Evolutionary conservation across 1,140 invertebrate species (phyloP).

Genomic region (Trichonephila inaurata): DNA sequence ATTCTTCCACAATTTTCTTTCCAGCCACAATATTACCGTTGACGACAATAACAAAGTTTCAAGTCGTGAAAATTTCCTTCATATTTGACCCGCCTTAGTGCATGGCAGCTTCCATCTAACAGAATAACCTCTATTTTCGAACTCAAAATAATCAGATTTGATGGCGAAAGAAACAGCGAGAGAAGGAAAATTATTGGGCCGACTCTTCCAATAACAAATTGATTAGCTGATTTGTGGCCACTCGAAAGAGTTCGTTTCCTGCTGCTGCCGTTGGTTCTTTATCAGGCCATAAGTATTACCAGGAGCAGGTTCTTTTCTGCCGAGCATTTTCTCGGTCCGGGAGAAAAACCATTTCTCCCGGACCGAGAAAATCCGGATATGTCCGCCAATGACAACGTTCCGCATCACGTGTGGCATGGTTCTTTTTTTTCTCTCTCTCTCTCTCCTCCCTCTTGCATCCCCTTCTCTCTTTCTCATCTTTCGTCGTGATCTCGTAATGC

Average conservation of each 20-base stretch:
- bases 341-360: not conserved
- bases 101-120: not conserved
- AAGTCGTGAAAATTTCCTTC: not conserved
- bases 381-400: constrained; percentile 32
- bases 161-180: not conserved
- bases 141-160: constrained; percentile 30
- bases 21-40: not conserved
- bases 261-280: not conserved
- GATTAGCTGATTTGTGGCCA: constrained; percentile 38
- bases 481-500: constrained; percentile 62
- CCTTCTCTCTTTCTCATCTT: constrained; percentile 50
- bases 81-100: not conserved
- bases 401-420: not conserved
- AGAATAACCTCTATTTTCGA: constrained; percentile 3
- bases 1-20: not conserved
- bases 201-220: constrained; percentile 1
- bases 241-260: constrained; percentile 33
- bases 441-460: not conserved
- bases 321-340: not conserved
- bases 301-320: constrained; percentile 22
- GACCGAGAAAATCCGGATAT: constrained; percentile 27
- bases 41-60: not conserved
- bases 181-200: constrained; percentile 3
- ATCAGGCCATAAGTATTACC: not conserved
- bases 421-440: not conserved